Percentiles rank a stretch among this genome's conserved stretches.
phyloP scores from a whole-genome alignment of 2,888 invertebrate species.

The Panopea generosa region DNA sequence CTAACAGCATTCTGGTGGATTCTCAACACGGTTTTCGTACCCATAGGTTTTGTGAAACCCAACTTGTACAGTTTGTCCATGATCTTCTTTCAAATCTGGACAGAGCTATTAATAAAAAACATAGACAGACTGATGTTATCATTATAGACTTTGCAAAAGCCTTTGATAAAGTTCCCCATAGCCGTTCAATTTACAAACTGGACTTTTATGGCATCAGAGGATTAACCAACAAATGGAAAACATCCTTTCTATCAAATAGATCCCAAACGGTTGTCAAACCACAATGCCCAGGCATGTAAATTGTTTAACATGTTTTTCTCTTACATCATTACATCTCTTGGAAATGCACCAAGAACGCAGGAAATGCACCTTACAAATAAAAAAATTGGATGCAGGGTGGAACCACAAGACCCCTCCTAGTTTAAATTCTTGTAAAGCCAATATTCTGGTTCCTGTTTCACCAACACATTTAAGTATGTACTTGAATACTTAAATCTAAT shows the following conservation, averaged over 20 bases:
- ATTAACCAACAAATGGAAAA: background rate
- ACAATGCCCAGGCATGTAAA: too few relatives aligned
- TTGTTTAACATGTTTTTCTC: too few relatives aligned
- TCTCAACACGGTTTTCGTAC: conserved; percentile 26
- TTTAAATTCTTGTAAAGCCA: too few relatives aligned
- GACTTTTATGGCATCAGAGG: background rate
- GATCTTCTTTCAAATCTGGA: background rate
- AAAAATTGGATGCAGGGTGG: too few relatives aligned
- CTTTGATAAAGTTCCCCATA: conserved; percentile 1
- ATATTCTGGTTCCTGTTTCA: too few relatives aligned
- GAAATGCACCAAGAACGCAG: too few relatives aligned
- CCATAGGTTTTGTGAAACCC: conserved; percentile 29
- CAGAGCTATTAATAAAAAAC: background rate
- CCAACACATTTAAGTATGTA: too few relatives aligned
- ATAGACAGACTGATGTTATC: conserved; percentile 13
- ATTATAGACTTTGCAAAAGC: background rate
- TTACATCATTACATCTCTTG: too few relatives aligned
- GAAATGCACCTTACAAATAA: too few relatives aligned
- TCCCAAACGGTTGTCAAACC: background rate
- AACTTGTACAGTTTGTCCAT: conserved; percentile 26
- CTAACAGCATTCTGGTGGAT: conserved; percentile 14
- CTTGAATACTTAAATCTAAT: too few relatives aligned
- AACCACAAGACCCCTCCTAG: too few relatives aligned
- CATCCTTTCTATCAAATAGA: background rate
- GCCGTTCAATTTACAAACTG: background rate